phyloP scores from a whole-genome alignment of 2,888 invertebrate species.

The Venustoraphidia nigricollis region DNA sequence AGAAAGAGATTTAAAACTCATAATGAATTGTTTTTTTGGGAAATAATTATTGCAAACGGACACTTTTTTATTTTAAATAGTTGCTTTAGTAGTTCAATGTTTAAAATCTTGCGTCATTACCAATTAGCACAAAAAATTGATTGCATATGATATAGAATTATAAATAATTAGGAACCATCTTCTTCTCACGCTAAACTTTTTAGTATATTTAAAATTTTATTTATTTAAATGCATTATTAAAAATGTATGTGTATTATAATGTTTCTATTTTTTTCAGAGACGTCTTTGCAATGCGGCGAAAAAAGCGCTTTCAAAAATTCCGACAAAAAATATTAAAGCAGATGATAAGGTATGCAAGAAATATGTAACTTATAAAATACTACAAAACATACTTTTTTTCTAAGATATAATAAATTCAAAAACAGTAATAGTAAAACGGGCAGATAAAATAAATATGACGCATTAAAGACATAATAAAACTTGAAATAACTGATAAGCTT shows the following conservation, averaged over 20 bases:
- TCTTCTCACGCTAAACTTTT: neutral
- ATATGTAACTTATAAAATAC: neutral
- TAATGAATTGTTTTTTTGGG: too few species aligned
- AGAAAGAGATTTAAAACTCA: too few species aligned
- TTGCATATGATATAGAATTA: too few species aligned
- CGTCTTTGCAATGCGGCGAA: conserved; percentile 84
- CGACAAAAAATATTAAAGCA: conserved; percentile 71
- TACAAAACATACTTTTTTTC: conserved; percentile 17
- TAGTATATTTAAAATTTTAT: neutral
- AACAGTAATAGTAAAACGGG: neutral
- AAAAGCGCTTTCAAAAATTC: conserved; percentile 85
- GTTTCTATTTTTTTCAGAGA: conserved; percentile 44
- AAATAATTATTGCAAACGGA: too few species aligned
- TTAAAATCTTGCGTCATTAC: too few species aligned
- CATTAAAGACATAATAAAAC: too few species aligned
- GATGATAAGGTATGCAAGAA: conserved; percentile 56
- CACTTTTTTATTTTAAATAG: neutral
- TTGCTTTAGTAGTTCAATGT: too few species aligned
- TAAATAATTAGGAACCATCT: too few species aligned
- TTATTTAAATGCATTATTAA: too few species aligned
- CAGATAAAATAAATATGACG: too few species aligned
- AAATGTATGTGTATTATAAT: neutral
- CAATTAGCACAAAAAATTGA: too few species aligned
- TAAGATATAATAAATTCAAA: conserved; percentile 2
- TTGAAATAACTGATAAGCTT: too few species aligned